Percentiles rank a stretch among this genome's conserved stretches.
These are phyloP conservation scores for Operophtera brumata DNA, from an alignment of 2,888 invertebrate species.

Conservation along the genomic window DNA sequence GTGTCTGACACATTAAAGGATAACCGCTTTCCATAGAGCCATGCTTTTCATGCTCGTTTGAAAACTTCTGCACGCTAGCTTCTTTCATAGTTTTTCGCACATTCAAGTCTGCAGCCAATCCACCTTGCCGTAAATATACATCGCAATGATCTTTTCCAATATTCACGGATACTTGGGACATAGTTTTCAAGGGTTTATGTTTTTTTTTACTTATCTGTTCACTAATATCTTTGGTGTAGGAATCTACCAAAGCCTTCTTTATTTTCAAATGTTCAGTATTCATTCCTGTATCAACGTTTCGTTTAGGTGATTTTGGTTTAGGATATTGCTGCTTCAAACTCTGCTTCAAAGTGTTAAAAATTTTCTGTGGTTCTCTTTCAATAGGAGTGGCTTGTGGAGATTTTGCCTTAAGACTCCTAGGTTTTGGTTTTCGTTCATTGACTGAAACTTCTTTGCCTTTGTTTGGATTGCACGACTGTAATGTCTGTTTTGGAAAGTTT, in stretches of 20 bases:
- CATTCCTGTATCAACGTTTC: constrained; percentile 28
- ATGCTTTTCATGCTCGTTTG: constrained; percentile 35
- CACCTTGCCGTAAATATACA: constrained; percentile 49
- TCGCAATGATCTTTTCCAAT: constrained; percentile 61
- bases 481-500: constrained; percentile 4
- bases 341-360: not conserved
- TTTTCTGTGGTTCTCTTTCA: constrained; percentile 2
- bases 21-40: constrained; percentile 29
- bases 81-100: constrained; percentile 49
- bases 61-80: constrained; percentile 25
- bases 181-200: constrained; percentile 31
- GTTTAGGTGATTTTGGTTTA: constrained; percentile 30
- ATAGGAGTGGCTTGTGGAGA: constrained; percentile 1
- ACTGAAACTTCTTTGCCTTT: not conserved
- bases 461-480: constrained; percentile 12
- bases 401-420: constrained; percentile 3
- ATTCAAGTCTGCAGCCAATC: constrained; percentile 46
- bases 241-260: constrained; percentile 56
- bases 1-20: constrained; percentile 7
- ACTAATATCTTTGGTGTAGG: constrained; percentile 47
- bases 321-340: constrained; percentile 2
- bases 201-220: constrained; percentile 35
- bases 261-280: constrained; percentile 43
- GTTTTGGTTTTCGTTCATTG: not conserved
- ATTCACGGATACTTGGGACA: constrained; percentile 56